Evolutionary conservation across 2,113 vertebrate species (phyloP).

Genomic region (Bothrops jararaca): DNA sequence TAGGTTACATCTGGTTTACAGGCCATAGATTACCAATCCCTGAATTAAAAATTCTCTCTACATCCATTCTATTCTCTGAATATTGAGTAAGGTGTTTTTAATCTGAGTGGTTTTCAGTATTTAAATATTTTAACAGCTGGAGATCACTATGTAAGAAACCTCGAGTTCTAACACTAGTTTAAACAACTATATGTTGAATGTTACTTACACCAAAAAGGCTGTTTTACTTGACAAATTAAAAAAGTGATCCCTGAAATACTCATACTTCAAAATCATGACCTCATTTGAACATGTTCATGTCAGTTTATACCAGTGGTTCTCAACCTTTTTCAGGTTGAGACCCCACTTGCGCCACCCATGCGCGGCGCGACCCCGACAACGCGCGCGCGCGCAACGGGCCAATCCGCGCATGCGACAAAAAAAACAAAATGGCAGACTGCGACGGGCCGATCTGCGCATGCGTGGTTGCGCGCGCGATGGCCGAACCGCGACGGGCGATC

Average conservation of each 20-base stretch:
- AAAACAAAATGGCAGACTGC: too few relatives aligned
- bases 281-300: not conserved
- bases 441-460: too few relatives aligned
- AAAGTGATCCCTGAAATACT: not conserved
- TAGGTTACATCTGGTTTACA: not conserved
- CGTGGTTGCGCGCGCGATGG: too few relatives aligned
- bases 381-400: too few relatives aligned
- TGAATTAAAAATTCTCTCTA: not conserved
- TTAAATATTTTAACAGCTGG: not conserved
- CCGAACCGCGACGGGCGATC: too few relatives aligned
- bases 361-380: too few relatives aligned
- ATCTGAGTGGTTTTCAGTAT: not conserved
- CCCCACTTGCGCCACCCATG: too few relatives aligned
- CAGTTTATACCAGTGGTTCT: too few relatives aligned
- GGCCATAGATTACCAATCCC: not conserved
- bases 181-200: not conserved
- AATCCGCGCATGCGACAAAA: too few relatives aligned
- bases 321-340: too few relatives aligned
- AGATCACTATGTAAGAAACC: not conserved
- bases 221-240: constrained; percentile 24
- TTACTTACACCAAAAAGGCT: not conserved
- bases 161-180: not conserved
- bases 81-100: not conserved
- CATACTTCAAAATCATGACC: not conserved
- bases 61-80: not conserved